Evolutionary conservation across 35 echinoderm and acorn worm genomes (phyloP).

Genomic region (Strongylocentrotus purpuratus): DNA sequence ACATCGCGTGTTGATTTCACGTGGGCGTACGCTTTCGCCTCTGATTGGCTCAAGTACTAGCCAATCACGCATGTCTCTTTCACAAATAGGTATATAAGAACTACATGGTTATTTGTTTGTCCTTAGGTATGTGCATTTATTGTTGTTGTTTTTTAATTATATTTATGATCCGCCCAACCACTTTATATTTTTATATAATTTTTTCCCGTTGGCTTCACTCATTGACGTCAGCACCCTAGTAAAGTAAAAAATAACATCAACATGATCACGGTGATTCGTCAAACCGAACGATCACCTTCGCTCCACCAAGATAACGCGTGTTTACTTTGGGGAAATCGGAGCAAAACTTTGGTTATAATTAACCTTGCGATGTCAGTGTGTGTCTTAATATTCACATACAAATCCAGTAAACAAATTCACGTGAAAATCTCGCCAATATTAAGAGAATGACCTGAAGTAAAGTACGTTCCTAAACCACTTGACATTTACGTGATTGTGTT

Average conservation of each 20-base stretch:
- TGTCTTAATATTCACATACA: no score
- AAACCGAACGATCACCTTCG: no score
- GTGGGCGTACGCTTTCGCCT: background rate
- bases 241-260: background rate
- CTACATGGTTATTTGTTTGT: background rate
- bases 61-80: background rate
- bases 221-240: background rate
- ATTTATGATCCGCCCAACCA: background rate
- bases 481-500: no score
- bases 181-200: background rate
- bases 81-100: background rate
- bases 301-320: background rate
- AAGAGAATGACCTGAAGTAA: no score
- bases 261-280: no score
- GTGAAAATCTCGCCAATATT: no score
- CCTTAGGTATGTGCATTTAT: background rate
- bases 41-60: background rate
- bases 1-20: background rate
- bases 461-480: no score
- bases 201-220: background rate
- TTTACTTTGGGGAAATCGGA: background rate
- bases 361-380: no score
- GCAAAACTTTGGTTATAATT: background rate
- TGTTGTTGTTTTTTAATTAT: background rate
- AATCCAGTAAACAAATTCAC: no score